phyloP scores from a whole-genome alignment of 2,113 vertebrate species.

The Tangachromis dhanisi region DNA sequence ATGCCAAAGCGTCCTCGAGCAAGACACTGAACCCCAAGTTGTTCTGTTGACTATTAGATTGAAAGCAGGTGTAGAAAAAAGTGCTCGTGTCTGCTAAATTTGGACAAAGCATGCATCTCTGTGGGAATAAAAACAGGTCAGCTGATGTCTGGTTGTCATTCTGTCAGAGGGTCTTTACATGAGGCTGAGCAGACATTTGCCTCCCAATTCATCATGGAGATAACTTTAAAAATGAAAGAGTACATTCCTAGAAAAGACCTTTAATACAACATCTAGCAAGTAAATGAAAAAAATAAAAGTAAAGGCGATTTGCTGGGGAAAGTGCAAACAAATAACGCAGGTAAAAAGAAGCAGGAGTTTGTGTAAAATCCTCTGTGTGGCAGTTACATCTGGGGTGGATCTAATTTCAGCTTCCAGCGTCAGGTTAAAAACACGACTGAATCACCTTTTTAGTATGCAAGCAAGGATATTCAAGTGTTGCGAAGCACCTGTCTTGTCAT shows the following conservation, averaged over 20 bases:
- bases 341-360: neutral
- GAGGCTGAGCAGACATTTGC: neutral
- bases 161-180: neutral
- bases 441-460: neutral
- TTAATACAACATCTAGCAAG: neutral
- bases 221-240: neutral
- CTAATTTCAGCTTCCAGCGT: neutral
- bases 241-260: neutral
- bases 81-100: neutral
- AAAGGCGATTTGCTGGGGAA: neutral
- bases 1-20: neutral
- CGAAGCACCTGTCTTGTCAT: neutral
- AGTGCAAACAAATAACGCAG: accelerated
- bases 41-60: neutral
- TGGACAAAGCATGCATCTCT: neutral
- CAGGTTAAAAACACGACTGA: neutral
- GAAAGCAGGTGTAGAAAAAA: neutral
- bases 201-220: neutral
- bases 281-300: neutral
- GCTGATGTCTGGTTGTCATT: neutral
- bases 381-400: neutral
- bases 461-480: neutral
- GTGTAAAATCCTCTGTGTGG: neutral
- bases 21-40: neutral
- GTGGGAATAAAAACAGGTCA: neutral